Evolutionary conservation across 2,888 invertebrate genomes (phyloP).

Genomic region (Sympetrum striolatum): DNA sequence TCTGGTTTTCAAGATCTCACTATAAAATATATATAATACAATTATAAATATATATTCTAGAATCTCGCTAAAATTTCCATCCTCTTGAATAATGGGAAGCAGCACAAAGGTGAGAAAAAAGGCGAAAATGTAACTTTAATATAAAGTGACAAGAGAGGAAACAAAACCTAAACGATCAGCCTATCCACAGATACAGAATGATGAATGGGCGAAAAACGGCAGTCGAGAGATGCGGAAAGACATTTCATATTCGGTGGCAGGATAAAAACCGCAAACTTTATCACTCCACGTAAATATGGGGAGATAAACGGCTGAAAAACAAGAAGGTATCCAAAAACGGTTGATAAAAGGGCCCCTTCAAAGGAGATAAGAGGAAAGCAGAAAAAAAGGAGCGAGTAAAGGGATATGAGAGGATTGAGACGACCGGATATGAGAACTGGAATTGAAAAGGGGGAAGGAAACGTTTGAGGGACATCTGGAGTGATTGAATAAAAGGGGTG

Average conservation of each 20-base stretch:
- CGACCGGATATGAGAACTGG: background rate
- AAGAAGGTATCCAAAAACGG: background rate
- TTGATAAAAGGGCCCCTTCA: background rate
- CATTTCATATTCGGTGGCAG: background rate
- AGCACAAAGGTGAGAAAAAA: too few relatives aligned
- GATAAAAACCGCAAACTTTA: background rate
- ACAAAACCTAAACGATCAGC: too few relatives aligned
- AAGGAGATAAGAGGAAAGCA: background rate
- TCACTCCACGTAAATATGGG: too few relatives aligned
- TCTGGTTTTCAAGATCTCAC: too few relatives aligned
- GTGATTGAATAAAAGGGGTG: background rate
- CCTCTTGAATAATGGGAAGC: too few relatives aligned
- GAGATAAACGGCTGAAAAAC: background rate
- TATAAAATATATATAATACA: too few relatives aligned
- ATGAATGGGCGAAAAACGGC: background rate
- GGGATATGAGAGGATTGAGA: background rate
- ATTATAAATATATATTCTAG: too few relatives aligned
- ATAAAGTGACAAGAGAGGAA: too few relatives aligned
- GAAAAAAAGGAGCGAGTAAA: background rate
- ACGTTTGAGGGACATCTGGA: background rate
- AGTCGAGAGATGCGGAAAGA: background rate
- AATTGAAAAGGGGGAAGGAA: background rate
- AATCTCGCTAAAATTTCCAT: too few relatives aligned
- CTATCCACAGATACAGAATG: background rate
- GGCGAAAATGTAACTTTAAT: too few relatives aligned